A percentile compares a stretch with the other conserved stretches of the same genome.
Evolutionary conservation across 1,140 invertebrate species (phyloP).

Genomic region (Drosophila ficusphila): DNA sequence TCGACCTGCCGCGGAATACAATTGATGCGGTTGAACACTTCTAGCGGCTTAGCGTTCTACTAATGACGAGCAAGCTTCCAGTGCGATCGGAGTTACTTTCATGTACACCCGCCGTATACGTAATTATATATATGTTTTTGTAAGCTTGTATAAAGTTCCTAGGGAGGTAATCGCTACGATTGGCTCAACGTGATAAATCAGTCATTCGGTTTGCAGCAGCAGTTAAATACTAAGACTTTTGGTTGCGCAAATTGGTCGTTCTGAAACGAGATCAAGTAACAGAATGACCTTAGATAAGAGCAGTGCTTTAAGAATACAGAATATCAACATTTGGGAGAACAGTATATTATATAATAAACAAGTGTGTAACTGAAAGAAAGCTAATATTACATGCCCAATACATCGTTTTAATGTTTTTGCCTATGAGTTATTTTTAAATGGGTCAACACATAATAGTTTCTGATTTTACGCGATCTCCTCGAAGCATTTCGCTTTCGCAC

Average conservation of each 20-base stretch:
- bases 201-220: slow-evolving; percentile 76
- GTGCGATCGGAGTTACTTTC: slow-evolving; percentile 22
- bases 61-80: slow-evolving; percentile 4
- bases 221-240: slow-evolving; percentile 72
- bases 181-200: slow-evolving; percentile 64
- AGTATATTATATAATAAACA: no score
- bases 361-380: no score
- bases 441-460: slow-evolving; percentile 4
- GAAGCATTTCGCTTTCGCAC: not conserved
- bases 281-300: no score
- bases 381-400: no score
- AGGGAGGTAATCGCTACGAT: slow-evolving; percentile 58
- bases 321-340: no score
- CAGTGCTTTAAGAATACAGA: no score
- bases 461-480: not conserved
- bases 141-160: slow-evolving; percentile 42
- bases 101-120: slow-evolving; percentile 8
- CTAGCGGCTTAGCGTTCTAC: slow-evolving; percentile 31
- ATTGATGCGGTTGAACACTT: not conserved
- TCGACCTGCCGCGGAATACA: not conserved
- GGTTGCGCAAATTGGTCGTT: slow-evolving; percentile 70
- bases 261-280: slow-evolving; percentile 33
- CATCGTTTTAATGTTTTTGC: no score
- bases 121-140: slow-evolving; percentile 7
- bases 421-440: no score